Percentiles rank a stretch among this genome's conserved stretches.
Conservation (phyloP, 2,888 invertebrate species). For the Disparrhopalites patrizii region DNA sequence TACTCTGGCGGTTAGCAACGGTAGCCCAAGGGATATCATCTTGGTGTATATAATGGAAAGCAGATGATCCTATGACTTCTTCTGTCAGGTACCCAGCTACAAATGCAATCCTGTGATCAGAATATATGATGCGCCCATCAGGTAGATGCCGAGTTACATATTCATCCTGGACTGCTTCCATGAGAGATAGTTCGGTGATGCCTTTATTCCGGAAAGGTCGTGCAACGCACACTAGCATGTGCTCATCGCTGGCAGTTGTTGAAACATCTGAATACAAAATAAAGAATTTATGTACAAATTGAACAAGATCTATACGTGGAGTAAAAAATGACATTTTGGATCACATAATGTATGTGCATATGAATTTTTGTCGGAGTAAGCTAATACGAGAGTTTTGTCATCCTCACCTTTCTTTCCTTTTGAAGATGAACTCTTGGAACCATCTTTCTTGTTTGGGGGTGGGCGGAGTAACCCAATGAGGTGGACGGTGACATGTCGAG, state of each 20-base stretch:
- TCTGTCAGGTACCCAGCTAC: constrained; percentile 85
- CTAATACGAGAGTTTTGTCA: no score
- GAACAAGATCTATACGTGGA: no score
- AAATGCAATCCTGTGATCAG: constrained; percentile 83
- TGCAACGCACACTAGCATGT: constrained; percentile 57
- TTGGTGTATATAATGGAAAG: constrained; percentile 84
- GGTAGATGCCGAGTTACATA: constrained; percentile 84
- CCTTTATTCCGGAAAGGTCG: constrained; percentile 67
- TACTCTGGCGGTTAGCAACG: constrained; percentile 79
- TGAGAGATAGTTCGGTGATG: constrained; percentile 61
- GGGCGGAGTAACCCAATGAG: constrained; percentile 61
- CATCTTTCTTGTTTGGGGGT: constrained; percentile 45
- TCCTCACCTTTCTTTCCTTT: constrained; percentile 48
- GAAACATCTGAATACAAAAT: constrained; percentile 38
- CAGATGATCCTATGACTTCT: constrained; percentile 81
- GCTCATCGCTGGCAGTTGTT: constrained; percentile 44
- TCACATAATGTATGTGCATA: background rate
- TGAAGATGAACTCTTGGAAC: constrained; percentile 31
- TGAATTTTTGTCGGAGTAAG: no score
- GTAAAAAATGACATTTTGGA: background rate
- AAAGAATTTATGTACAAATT: background rate
- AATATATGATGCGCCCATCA: constrained; percentile 82
- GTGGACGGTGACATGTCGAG: constrained; percentile 66
- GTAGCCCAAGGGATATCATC: constrained; percentile 86
- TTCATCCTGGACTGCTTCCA: constrained; percentile 72